Conservation (phyloP, 2,797 vertebrate genomes). For the Pangasius sanitwongsei region DNA sequence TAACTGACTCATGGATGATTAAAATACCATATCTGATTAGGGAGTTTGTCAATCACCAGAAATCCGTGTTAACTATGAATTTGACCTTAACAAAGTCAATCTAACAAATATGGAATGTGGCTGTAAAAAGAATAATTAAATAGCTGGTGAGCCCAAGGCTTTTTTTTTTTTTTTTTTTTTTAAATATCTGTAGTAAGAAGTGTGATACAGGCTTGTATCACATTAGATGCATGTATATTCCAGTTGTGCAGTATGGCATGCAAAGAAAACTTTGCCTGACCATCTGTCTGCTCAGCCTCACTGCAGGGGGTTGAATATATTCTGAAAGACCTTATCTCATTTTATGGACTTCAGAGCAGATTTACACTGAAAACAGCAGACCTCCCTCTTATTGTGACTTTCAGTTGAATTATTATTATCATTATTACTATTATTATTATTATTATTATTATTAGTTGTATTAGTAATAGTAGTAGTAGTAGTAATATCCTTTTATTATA, state of each 20-base stretch:
- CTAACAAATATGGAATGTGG: not conserved
- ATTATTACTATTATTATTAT: not conserved
- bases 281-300: constrained; percentile 71
- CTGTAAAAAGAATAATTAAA: not conserved
- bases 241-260: constrained; percentile 28
- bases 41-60: not conserved
- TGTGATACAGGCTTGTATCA: constrained; percentile 2
- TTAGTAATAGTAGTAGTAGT: not conserved
- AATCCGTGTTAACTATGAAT: not conserved
- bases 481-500: not conserved
- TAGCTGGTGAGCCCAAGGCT: not conserved
- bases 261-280: constrained; percentile 60
- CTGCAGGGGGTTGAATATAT: constrained; percentile 67
- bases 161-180: not conserved
- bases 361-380: constrained; percentile 1
- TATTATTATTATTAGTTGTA: not conserved
- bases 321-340: constrained; percentile 61
- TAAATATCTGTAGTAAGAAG: not conserved
- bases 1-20: not conserved
- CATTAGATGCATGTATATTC: not conserved
- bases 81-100: not conserved
- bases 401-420: not conserved
- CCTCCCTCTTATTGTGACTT: not conserved
- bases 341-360: constrained; percentile 38
- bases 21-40: constrained; percentile 18